Conservation (phyloP, 2,888 invertebrate species). For the Pyrrhosoma nymphula region DNA sequence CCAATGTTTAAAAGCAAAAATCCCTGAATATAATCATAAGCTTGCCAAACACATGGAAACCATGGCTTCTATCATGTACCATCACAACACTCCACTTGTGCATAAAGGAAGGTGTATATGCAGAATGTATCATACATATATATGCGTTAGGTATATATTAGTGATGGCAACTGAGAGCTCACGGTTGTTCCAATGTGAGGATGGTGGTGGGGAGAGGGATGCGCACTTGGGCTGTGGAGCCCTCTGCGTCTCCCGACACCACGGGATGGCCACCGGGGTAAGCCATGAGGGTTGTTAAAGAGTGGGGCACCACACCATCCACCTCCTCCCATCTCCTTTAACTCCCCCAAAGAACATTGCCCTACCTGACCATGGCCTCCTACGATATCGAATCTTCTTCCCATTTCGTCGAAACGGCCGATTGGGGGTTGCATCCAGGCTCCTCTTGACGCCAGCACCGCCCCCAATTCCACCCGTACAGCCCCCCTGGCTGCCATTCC, state of each 20-base stretch:
- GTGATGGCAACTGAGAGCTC: constrained; percentile 52
- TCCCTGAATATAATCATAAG: not conserved
- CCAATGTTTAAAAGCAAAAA: not conserved
- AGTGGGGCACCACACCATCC: not conserved
- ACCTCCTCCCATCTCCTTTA: not conserved
- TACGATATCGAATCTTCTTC: constrained; percentile 91
- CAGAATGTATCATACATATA: not conserved
- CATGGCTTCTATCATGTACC: not conserved
- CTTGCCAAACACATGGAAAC: not conserved
- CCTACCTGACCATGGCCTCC: constrained; percentile 94
- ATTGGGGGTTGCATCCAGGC: constrained; percentile 85
- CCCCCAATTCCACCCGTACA: constrained; percentile 81
- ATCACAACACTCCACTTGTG: not conserved
- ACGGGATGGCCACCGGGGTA: not conserved
- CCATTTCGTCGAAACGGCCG: constrained; percentile 92
- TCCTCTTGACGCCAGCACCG: constrained; percentile 82
- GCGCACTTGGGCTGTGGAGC: not conserved
- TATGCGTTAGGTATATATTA: not conserved
- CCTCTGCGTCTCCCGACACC: not conserved
- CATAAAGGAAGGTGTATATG: not conserved
- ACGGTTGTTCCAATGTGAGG: constrained; percentile 38
- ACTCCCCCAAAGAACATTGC: constrained; percentile 61
- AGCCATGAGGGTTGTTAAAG: not conserved
- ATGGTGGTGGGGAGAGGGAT: not conserved
- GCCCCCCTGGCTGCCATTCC: constrained; percentile 69